Conservation (phyloP, 1,140 invertebrate genomes). For the Acyrthosiphon pisum region DNA sequence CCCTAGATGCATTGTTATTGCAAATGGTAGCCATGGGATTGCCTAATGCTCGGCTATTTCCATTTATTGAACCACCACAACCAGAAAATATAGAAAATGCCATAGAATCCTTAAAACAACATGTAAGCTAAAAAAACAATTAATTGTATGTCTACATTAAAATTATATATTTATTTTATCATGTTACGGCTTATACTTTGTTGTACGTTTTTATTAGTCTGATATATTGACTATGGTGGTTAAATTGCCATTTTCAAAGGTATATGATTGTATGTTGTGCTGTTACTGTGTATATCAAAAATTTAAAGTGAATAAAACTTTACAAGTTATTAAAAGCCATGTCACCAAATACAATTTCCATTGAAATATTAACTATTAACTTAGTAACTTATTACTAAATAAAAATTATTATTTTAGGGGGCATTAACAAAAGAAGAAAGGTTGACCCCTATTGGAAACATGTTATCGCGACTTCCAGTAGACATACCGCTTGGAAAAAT, state of each 20-base stretch:
- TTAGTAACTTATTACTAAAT: neutral
- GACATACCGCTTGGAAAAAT: slow-evolving; percentile 97
- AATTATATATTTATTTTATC: neutral
- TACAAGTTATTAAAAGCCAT: neutral
- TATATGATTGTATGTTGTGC: neutral
- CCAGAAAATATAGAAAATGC: slow-evolving; percentile 85
- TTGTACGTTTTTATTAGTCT: neutral
- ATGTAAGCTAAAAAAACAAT: slow-evolving; percentile 67
- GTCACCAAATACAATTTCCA: neutral
- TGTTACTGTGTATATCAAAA: neutral
- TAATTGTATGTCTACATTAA: neutral
- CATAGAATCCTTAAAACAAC: slow-evolving; percentile 84
- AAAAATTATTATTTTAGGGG: slow-evolving; percentile 67
- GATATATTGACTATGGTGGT: neutral
- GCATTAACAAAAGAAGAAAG: slow-evolving; percentile 84
- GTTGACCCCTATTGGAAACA: slow-evolving; percentile 88
- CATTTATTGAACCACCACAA: slow-evolving; percentile 91
- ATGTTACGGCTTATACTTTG: neutral
- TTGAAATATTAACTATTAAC: neutral
- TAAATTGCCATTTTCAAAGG: neutral
- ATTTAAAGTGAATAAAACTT: neutral
- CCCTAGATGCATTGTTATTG: slow-evolving; percentile 88
- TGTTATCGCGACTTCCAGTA: slow-evolving; percentile 88
- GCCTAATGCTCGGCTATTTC: slow-evolving; percentile 89
- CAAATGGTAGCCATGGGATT: slow-evolving; percentile 96